Evolutionary conservation across 2,113 vertebrate species (phyloP).

Genomic region (Polypterus bichir): DNA sequence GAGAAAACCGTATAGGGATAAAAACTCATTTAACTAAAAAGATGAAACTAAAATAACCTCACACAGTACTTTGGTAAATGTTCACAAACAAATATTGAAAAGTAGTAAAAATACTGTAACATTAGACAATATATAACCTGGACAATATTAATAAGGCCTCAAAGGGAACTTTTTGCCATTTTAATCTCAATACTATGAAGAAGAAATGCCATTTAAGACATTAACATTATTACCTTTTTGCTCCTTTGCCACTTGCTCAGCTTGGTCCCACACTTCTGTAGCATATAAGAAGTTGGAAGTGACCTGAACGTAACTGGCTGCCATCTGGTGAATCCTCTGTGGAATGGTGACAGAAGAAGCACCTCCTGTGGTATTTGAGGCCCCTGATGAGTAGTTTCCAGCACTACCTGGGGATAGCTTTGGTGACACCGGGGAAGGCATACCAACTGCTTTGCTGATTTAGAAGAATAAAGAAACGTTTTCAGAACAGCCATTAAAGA

Average conservation of each 20-base stretch:
- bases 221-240: slow-evolving; percentile 65
- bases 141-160: no score
- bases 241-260: slow-evolving; percentile 86
- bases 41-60: no score
- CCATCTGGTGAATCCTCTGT: slow-evolving; percentile 97
- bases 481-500: no score
- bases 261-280: slow-evolving; percentile 98
- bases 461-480: neutral
- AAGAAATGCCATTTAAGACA: no score
- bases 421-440: slow-evolving; percentile 94
- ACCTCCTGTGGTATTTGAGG: slow-evolving; percentile 67
- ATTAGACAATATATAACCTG: no score
- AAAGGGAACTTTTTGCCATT: no score
- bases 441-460: slow-evolving; percentile 78
- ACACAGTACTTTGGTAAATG: no score
- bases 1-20: no score
- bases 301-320: slow-evolving; percentile 95
- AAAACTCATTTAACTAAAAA: no score
- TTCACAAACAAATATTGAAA: no score
- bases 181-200: no score
- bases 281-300: slow-evolving; percentile 96
- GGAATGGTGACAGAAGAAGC: slow-evolving; percentile 92
- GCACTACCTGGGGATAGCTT: slow-evolving; percentile 91
- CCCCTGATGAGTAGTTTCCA: slow-evolving; percentile 71
- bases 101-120: no score